Percentiles rank a stretch among this genome's conserved stretches.
phyloP scores from a whole-genome alignment of 2,113 vertebrate species.

The Aegotheles bennettii region DNA sequence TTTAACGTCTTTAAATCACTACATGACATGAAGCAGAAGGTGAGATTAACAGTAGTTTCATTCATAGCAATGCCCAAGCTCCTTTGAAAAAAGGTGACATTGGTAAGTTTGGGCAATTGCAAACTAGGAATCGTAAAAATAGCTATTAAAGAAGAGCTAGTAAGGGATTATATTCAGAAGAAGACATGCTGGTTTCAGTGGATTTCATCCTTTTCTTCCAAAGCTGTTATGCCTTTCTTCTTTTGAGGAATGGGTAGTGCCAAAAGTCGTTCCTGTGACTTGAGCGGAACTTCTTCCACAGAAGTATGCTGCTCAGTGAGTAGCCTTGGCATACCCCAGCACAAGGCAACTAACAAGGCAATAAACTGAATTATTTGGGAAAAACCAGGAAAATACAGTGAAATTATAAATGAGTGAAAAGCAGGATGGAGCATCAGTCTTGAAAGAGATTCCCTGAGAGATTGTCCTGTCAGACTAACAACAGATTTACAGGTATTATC shows the following conservation, averaged over 20 bases:
- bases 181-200: neutral
- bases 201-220: neutral
- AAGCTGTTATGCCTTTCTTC: neutral
- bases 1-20: neutral
- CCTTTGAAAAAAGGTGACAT: neutral
- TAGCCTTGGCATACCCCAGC: neutral
- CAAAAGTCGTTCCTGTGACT: neutral
- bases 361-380: neutral
- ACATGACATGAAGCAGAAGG: neutral
- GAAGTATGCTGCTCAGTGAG: neutral
- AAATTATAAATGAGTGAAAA: neutral
- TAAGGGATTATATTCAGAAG: neutral
- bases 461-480: neutral
- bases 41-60: neutral
- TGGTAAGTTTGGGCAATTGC: neutral
- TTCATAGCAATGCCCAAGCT: neutral
- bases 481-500: neutral
- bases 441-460: neutral
- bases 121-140: neutral
- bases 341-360: neutral
- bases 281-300: neutral
- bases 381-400: neutral
- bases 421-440: neutral
- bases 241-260: neutral
- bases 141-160: neutral